These are phyloP conservation scores for Yponomeuta plumbellus DNA, from an alignment of 2,888 invertebrate species.

Conservation along the genomic window DNA sequence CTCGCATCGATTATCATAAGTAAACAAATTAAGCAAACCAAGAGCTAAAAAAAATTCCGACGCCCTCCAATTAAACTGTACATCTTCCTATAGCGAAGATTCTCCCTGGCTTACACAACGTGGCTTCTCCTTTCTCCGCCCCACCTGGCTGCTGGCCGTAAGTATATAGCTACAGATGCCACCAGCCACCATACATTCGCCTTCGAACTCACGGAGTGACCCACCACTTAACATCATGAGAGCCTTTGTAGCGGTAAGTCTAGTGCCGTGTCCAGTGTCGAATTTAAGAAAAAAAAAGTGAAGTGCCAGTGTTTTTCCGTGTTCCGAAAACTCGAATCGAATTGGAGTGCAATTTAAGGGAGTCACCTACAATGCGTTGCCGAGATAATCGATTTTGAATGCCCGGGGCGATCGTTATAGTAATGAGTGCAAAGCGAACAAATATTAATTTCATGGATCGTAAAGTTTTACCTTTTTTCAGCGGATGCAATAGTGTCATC, in stretches of 20 bases:
- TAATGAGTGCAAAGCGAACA: neutral
- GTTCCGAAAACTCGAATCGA: slow-evolving; percentile 8
- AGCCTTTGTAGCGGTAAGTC: slow-evolving; percentile 75
- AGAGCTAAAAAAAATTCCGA: slow-evolving; percentile 42
- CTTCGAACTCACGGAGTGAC: slow-evolving; percentile 67
- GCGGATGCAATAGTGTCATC: neutral
- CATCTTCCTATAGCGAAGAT: slow-evolving; percentile 58
- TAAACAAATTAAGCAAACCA: neutral
- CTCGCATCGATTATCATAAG: neutral
- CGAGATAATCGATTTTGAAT: neutral
- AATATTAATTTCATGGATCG: neutral
- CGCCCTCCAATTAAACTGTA: slow-evolving; percentile 59
- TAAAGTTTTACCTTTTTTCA: neutral
- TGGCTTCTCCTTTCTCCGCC: slow-evolving; percentile 71
- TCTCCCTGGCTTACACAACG: slow-evolving; percentile 70
- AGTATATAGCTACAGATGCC: slow-evolving; percentile 63
- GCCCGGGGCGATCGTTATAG: too few relatives aligned
- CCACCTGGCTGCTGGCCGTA: slow-evolving; percentile 53
- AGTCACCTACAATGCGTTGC: neutral
- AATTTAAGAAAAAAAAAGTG: slow-evolving; percentile 25
- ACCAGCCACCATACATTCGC: slow-evolving; percentile 57
- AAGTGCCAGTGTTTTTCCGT: slow-evolving; percentile 54
- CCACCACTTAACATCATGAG: slow-evolving; percentile 70
- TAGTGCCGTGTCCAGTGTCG: slow-evolving; percentile 43
- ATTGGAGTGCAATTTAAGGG: neutral